These are phyloP conservation scores for Phycodurus eques DNA, from an alignment of 2,113 vertebrate genomes.

Conservation along the genomic window DNA sequence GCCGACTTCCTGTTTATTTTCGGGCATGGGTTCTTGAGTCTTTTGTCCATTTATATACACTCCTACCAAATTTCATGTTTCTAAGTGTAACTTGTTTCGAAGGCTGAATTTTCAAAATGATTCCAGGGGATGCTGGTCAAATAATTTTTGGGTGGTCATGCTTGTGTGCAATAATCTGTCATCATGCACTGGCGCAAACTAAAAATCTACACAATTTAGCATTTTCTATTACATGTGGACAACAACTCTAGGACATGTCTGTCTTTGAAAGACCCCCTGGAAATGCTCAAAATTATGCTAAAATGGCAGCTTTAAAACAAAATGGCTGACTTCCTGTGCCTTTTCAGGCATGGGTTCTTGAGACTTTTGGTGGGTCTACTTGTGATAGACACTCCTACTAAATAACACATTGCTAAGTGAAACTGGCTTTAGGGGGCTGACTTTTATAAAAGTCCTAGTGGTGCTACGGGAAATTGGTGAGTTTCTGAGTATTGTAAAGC, in stretches of 20 bases:
- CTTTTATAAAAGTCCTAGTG: not conserved
- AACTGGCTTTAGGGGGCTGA: not conserved
- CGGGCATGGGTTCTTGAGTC: not conserved
- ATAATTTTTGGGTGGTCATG: too few species aligned
- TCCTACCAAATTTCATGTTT: not conserved
- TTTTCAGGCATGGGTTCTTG: not conserved
- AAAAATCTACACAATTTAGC: too few species aligned
- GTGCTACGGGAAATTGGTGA: not conserved
- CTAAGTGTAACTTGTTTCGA: too few species aligned
- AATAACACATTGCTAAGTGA: not conserved
- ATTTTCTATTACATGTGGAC: too few species aligned
- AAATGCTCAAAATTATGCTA: not conserved
- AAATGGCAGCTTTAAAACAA: not conserved
- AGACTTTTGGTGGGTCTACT: not conserved
- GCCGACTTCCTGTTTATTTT: not conserved
- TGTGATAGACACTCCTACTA: not conserved
- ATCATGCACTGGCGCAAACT: too few species aligned
- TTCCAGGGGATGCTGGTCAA: too few species aligned
- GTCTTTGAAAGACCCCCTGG: not conserved
- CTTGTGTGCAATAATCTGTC: too few species aligned
- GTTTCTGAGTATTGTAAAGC: too few species aligned
- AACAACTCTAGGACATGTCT: too few species aligned
- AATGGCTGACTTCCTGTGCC: not conserved
- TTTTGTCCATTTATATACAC: not conserved
- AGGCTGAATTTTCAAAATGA: too few species aligned